Evolutionary conservation across 2,797 vertebrate species (phyloP).

Genomic region (Acanthiza pusilla): DNA sequence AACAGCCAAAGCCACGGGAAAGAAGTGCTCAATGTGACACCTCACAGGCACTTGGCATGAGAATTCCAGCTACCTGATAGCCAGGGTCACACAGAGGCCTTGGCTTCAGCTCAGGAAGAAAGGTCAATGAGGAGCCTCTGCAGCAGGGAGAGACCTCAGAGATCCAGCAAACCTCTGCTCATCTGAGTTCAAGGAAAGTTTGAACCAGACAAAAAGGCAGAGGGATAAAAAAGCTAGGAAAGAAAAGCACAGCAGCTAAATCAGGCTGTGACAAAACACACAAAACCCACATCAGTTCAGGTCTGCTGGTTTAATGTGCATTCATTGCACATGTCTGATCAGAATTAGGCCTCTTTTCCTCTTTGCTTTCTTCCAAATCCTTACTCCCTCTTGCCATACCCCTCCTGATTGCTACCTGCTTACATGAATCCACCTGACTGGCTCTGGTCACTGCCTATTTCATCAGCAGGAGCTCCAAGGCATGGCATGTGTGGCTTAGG

Average conservation of each 20-base stretch:
- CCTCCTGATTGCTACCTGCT: not conserved
- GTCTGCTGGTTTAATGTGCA: not conserved
- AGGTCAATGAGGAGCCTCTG: not conserved
- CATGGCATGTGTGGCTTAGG: not conserved
- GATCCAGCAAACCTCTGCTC: not conserved
- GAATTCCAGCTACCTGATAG: not conserved
- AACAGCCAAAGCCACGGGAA: not conserved
- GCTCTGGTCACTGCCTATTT: not conserved
- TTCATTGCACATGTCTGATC: not conserved
- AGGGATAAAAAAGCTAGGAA: not conserved
- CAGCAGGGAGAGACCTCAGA: not conserved
- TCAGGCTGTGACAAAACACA: not conserved
- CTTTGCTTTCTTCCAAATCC: not conserved
- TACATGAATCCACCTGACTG: not conserved
- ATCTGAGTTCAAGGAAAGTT: not conserved
- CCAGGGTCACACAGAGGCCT: not conserved
- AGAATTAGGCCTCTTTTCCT: not conserved
- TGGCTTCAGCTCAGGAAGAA: not conserved
- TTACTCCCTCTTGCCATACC: not conserved
- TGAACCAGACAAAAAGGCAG: not conserved
- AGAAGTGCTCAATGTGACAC: not conserved
- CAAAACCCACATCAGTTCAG: accelerated
- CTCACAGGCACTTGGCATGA: not conserved
- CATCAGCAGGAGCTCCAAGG: not conserved
- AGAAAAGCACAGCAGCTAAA: not conserved